Percentiles rank a stretch among this genome's conserved stretches.
Conservation (phyloP, 2,888 invertebrate genomes). For the Drosophila leonis region DNA sequence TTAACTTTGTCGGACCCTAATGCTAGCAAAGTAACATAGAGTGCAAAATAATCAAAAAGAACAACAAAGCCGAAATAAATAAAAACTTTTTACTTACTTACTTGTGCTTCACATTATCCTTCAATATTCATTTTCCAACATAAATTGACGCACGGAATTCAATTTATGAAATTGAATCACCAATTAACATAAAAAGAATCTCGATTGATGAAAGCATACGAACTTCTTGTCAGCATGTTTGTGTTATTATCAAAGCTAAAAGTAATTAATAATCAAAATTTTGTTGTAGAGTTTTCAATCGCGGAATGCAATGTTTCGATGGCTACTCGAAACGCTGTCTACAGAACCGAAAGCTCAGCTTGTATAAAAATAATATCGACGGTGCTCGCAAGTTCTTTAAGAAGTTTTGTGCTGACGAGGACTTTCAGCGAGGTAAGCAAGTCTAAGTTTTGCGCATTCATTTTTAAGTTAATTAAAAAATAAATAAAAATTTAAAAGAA, state of each 20-base stretch:
- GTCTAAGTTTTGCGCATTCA: background rate
- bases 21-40: background rate
- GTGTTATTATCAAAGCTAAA: background rate
- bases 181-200: constrained; percentile 31
- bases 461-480: background rate
- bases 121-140: background rate
- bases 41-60: background rate
- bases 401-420: constrained; percentile 82
- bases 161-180: constrained; percentile 23
- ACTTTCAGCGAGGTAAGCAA: constrained; percentile 82
- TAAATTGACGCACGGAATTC: background rate
- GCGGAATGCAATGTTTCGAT: constrained; percentile 84
- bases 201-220: background rate
- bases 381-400: constrained; percentile 83
- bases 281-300: constrained; percentile 81
- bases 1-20: background rate
- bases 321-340: constrained; percentile 83
- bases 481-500: too few relatives aligned
- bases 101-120: background rate
- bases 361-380: constrained; percentile 83
- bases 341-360: constrained; percentile 69
- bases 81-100: constrained; percentile 16
- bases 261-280: constrained; percentile 4
- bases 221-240: background rate
- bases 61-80: constrained; percentile 11